Base-by-base conservation (phyloP, 1,140 invertebrate species). In the Lysiphlebus fabarum region DNA sequence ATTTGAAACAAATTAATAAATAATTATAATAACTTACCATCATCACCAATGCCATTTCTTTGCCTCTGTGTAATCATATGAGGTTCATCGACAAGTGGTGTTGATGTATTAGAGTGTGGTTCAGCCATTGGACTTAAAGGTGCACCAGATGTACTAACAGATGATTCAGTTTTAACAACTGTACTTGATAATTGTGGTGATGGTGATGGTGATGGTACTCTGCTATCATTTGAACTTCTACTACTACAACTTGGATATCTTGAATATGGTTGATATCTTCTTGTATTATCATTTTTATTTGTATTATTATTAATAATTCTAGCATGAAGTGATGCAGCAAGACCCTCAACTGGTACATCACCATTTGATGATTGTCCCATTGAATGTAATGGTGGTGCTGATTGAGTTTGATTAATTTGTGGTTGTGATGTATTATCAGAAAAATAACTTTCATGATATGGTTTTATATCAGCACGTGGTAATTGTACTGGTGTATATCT, bases 321-420 rank as follows among this genome's bases (percentile, higher is more conserved):
- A 45, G 89, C 89, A 67, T 91, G 90, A 50, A 92, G 73, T 37
- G 89, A 90, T 41, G 90, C 90, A n/a, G 90, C 90, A 42, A 93
- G 70, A 33, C 90, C 90, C 83, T 84, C 80, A 17, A 84, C 78
- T 4, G 82, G 77, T 42, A 75, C 67, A 48, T 79, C 75, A 5
- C 74, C 73, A 36, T 75, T 79, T 5, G 68, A 61, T 5, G 69
- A 51, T 8, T 67, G 60, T 59, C 74, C 71, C 5, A 71, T 68
- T 0, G 73, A 71, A 54, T 75, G 75, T 33, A 81, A 71, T 5
- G 81, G 71, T 9, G 80, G 71, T 36, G 72, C 71, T 26, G 64
- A 40, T 56, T 78, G 76, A 9, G 64, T 70, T 57, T 75, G 73
- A 14, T 64, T 69, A 4, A 69, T 69, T 2, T 53, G 54, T 44